Conservation (phyloP, 2,113 vertebrate species). For the Ellobius talpinus region DNA sequence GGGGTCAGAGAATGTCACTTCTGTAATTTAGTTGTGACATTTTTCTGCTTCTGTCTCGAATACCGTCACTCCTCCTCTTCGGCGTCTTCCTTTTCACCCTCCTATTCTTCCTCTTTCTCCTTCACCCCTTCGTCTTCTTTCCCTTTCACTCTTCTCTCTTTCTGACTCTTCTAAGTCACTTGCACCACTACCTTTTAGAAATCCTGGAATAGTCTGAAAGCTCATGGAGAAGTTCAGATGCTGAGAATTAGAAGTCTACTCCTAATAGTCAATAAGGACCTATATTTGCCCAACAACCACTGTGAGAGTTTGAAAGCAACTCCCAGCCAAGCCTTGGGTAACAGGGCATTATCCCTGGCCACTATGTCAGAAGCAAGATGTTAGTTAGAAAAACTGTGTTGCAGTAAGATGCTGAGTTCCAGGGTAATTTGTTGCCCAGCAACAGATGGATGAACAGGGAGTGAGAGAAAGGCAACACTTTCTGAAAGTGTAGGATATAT, state of each 20-base stretch:
- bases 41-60: background rate
- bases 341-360: rapidly evolving
- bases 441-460: background rate
- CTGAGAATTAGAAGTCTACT: background rate
- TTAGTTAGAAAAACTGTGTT: too few species aligned
- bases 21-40: background rate
- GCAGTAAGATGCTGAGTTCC: background rate
- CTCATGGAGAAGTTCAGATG: background rate
- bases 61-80: rapidly evolving
- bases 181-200: background rate
- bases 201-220: background rate
- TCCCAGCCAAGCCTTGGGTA: background rate
- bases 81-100: rapidly evolving
- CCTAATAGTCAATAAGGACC: background rate
- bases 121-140: rapidly evolving
- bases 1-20: rapidly evolving
- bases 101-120: background rate
- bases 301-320: background rate
- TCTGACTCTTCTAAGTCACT: background rate
- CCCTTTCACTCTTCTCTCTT: background rate
- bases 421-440: background rate
- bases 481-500: background rate
- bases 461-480: too few species aligned
- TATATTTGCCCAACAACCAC: background rate
- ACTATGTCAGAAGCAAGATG: background rate